phyloP scores from a whole-genome alignment of 2,113 vertebrate species.

The Columba janthina region DNA sequence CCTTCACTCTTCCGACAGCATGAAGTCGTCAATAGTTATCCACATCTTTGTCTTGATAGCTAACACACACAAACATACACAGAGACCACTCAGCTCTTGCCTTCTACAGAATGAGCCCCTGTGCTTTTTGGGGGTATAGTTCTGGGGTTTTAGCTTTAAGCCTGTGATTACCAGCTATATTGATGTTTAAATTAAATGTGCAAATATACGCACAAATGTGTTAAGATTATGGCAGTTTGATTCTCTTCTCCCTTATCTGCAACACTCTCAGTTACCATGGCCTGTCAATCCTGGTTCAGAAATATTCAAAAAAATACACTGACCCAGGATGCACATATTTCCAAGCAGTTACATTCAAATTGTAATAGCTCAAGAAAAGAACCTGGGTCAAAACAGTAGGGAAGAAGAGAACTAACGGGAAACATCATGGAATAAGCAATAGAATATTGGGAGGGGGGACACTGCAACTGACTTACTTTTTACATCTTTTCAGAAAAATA shows the following conservation, averaged over 20 bases:
- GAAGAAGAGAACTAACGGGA: neutral
- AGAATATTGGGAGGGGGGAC: neutral
- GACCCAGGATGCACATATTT: neutral
- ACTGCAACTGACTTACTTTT: neutral
- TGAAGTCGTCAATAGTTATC: neutral
- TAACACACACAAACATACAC: neutral
- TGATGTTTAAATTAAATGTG: neutral
- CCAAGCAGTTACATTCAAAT: neutral
- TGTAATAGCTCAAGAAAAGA: neutral
- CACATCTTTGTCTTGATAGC: neutral
- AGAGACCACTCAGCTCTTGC: neutral
- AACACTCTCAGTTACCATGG: neutral
- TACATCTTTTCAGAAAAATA: neutral
- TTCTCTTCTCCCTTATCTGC: neutral
- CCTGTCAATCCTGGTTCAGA: neutral
- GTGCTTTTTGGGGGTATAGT: neutral
- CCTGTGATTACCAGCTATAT: neutral
- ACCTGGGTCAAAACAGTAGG: neutral
- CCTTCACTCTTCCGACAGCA: neutral
- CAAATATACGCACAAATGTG: neutral
- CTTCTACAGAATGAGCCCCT: neutral
- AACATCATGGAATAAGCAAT: neutral
- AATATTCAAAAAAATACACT: neutral
- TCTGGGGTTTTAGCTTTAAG: neutral
- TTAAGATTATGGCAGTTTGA: neutral